phyloP scores from a whole-genome alignment of 1,140 invertebrate genomes.

The Meloidogyne exigua region DNA sequence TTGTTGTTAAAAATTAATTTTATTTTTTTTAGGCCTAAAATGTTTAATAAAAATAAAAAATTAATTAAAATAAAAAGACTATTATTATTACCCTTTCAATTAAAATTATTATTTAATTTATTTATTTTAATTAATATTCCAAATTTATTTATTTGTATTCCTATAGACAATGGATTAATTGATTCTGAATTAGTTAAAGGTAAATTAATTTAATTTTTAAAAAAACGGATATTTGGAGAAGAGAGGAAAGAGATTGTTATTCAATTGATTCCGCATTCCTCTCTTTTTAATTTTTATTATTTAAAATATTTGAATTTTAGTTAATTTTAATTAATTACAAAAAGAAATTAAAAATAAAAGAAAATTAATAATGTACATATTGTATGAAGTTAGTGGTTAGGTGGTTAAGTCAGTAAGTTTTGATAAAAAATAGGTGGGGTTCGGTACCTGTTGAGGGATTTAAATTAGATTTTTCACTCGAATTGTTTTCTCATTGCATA shows the following conservation, averaged over 20 bases:
- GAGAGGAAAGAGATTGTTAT: conserved; percentile 45
- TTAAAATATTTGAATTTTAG: not conserved
- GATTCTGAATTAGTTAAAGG: conserved; percentile 61
- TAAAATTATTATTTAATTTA: conserved; percentile 1
- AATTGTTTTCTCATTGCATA: too few species aligned
- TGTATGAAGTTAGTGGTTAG: not conserved
- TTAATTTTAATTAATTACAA: not conserved
- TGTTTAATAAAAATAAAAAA: not conserved
- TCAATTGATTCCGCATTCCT: not conserved
- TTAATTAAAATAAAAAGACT: not conserved
- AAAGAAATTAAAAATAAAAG: not conserved
- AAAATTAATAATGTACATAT: too few species aligned
- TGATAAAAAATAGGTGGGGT: not conserved
- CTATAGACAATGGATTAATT: conserved; percentile 60
- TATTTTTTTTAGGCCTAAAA: not conserved
- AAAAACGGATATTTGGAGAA: not conserved
- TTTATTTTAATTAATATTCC: conserved; percentile 7
- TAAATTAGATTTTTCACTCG: too few species aligned
- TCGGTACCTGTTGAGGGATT: too few species aligned
- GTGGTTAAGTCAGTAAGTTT: not conserved
- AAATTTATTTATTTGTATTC: conserved; percentile 27
- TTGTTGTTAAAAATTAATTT: not conserved
- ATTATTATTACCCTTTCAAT: not conserved
- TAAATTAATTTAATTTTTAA: conserved; percentile 11
- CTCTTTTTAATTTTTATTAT: not conserved